Evolutionary conservation across 1,140 invertebrate genomes (phyloP).

Genomic region (Orussus abietinus): DNA sequence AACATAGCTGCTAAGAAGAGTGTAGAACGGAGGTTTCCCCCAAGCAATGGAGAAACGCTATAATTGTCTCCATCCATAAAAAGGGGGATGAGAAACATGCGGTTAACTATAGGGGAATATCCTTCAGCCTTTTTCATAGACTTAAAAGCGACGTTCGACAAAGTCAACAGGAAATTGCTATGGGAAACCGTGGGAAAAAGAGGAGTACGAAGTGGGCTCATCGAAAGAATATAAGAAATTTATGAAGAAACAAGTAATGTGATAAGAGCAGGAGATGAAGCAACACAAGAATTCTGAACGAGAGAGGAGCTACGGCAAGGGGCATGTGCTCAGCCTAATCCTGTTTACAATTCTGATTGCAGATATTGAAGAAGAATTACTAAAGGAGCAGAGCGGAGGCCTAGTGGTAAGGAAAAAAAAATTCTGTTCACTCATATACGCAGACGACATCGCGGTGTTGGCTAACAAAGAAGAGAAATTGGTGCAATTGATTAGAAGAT

Average conservation of each 20-base stretch:
- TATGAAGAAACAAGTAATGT: constrained; percentile 1
- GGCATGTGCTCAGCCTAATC: constrained; percentile 12
- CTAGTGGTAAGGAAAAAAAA: constrained; percentile 7
- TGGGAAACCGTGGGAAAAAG: constrained; percentile 6
- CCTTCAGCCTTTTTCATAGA: constrained; percentile 11
- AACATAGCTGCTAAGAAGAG: constrained; percentile 3
- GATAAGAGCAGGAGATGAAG: constrained; percentile 3
- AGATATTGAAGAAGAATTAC: constrained; percentile 10
- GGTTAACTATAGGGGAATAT: constrained; percentile 28
- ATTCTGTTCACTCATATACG: constrained; percentile 10
- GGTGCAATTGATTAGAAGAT: constrained; percentile 7
- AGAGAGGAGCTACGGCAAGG: constrained; percentile 14
- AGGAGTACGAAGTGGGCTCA: constrained; percentile 1
- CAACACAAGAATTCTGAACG: constrained; percentile 8
- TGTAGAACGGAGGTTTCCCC: constrained; percentile 19
- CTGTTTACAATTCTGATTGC: constrained; percentile 15
- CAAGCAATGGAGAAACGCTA: constrained; percentile 21
- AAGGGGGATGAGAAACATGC: constrained; percentile 25
- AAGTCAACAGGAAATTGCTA: constrained; percentile 5
- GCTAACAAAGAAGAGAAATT: no score
- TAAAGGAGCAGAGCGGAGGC: constrained; percentile 8
- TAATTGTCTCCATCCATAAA: constrained; percentile 24
- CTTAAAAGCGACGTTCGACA: constrained; percentile 7
- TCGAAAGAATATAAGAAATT: constrained; percentile 7
- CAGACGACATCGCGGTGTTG: constrained; percentile 13